Evolutionary conservation across 2,797 vertebrate genomes (phyloP).

Genomic region (Aselliscus stoliczkanus): DNA sequence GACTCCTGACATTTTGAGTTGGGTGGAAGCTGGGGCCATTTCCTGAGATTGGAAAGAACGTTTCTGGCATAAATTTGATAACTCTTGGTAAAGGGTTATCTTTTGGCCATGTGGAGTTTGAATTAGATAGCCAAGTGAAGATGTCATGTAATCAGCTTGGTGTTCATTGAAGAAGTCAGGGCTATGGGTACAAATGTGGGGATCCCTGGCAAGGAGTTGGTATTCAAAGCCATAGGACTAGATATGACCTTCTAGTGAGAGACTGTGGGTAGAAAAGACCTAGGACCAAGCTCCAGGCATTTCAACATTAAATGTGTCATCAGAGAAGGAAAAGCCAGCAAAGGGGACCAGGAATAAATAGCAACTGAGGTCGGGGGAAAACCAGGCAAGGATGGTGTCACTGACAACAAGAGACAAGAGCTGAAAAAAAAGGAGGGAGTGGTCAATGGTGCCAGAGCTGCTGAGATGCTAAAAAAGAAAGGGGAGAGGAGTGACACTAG

Average conservation of each 20-base stretch:
- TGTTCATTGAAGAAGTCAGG: not conserved
- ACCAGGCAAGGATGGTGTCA: not conserved
- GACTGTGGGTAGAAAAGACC: not conserved
- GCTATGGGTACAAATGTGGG: not conserved
- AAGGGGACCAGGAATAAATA: not conserved
- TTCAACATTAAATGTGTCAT: not conserved
- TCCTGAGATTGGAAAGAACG: not conserved
- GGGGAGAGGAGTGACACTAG: not conserved
- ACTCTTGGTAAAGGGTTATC: not conserved
- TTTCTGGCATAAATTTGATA: not conserved
- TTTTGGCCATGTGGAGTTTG: not conserved
- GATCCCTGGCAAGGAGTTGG: not conserved
- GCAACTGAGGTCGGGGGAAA: not conserved
- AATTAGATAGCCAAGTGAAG: not conserved
- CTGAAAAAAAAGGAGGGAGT: not conserved
- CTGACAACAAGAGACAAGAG: not conserved
- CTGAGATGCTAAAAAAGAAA: not conserved
- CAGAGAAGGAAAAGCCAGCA: not conserved
- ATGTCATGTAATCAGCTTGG: not conserved
- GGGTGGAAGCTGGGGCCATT: not conserved
- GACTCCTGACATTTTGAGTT: not conserved
- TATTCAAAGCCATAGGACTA: not conserved
- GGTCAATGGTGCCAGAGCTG: not conserved
- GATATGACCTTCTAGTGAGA: not conserved
- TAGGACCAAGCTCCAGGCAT: not conserved